Evolutionary conservation across 2,797 vertebrate species (phyloP).

Genomic region (Helarctos malayanus): DNA sequence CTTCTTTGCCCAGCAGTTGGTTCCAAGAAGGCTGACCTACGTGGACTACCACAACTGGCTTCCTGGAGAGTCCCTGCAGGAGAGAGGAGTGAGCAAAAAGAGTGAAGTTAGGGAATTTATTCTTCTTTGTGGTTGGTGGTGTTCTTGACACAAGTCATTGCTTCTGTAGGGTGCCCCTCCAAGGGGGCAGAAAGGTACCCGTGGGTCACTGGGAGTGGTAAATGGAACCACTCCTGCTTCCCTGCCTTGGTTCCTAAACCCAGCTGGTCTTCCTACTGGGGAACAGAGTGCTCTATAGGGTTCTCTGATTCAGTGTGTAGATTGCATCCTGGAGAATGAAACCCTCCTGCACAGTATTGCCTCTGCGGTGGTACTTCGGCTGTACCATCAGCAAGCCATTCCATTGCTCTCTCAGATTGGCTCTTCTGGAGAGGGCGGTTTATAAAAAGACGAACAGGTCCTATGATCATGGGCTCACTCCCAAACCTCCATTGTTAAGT

Average conservation of each 20-base stretch:
- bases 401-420: neutral
- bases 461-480: neutral
- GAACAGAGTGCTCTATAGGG: neutral
- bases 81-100: neutral
- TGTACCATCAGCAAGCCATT: neutral
- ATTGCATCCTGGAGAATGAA: neutral
- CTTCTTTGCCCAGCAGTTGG: neutral
- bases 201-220: neutral
- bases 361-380: neutral
- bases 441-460: neutral
- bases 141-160: neutral
- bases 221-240: neutral
- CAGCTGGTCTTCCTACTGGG: neutral
- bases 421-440: neutral
- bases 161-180: neutral
- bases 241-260: neutral
- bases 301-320: neutral
- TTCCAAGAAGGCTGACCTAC: neutral
- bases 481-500: neutral
- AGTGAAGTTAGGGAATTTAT: neutral
- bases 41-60: neutral
- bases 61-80: neutral
- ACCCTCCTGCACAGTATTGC: neutral
- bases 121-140: neutral
- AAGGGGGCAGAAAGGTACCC: neutral